Percentiles rank a stretch among this genome's conserved stretches.
phyloP scores from a whole-genome alignment of 2,113 vertebrate genomes.

The Planiliza haematocheilus region DNA sequence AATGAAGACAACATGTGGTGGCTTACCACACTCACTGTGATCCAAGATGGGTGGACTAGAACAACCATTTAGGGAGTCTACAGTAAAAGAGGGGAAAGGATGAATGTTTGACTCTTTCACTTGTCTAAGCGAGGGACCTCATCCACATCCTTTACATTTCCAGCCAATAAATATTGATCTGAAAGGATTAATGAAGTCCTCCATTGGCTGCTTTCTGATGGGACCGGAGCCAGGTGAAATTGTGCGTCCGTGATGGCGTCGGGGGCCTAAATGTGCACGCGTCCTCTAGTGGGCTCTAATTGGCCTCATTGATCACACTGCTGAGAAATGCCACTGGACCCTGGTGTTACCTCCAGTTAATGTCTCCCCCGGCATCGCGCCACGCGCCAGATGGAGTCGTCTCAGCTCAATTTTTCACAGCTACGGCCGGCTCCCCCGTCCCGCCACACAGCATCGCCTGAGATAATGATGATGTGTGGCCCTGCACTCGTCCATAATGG shows the following conservation, averaged over 20 bases:
- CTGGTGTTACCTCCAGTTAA: constrained; percentile 63
- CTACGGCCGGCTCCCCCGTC: not conserved
- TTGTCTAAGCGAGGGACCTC: not conserved
- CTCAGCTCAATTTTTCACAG: constrained; percentile 63
- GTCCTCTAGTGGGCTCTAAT: constrained; percentile 56
- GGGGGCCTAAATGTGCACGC: constrained; percentile 22
- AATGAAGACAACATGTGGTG: constrained; percentile 47
- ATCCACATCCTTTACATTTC: constrained; percentile 28
- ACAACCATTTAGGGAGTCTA: constrained; percentile 32
- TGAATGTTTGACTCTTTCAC: constrained; percentile 1
- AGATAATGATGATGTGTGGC: constrained; percentile 71
- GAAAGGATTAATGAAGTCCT: constrained; percentile 14
- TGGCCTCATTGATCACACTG: constrained; percentile 78
- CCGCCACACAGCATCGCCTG: constrained; percentile 36
- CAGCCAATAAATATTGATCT: constrained; percentile 30
- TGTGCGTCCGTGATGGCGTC: constrained; percentile 3
- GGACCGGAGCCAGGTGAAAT: constrained; percentile 18
- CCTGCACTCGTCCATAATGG: constrained; percentile 48
- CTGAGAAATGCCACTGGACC: constrained; percentile 62
- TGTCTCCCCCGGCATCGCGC: constrained; percentile 66
- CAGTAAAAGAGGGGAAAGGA: constrained; percentile 5
- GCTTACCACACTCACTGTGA: constrained; percentile 12
- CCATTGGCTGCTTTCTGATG: constrained; percentile 6
- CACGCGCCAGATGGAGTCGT: constrained; percentile 72
- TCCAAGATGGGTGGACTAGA: constrained; percentile 22